Conservation (phyloP, 2,888 invertebrate genomes). For the Herminia tarsipennalis region DNA sequence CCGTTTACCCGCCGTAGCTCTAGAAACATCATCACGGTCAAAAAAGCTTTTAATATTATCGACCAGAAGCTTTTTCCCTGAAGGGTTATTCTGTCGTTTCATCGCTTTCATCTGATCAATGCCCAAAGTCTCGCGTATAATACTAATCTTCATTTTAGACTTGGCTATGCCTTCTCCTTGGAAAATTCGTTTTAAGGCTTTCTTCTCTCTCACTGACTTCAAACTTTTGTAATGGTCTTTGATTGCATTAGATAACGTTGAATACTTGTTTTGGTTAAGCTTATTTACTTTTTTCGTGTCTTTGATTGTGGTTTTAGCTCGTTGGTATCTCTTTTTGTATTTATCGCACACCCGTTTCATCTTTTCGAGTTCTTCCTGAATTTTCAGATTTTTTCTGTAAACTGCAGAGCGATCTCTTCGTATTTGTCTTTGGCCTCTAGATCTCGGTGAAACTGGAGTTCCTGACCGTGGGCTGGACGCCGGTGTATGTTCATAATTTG, state of each 20-base stretch:
- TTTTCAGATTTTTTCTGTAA: neutral
- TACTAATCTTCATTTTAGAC: slow-evolving; percentile 9
- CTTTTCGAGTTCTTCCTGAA: neutral
- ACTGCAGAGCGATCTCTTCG: neutral
- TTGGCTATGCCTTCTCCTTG: slow-evolving; percentile 10
- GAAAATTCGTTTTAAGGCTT: slow-evolving; percentile 10
- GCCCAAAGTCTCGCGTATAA: slow-evolving; percentile 10
- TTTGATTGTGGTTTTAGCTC: neutral
- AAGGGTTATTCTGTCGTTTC: neutral
- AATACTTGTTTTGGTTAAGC: neutral
- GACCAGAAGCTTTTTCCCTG: neutral
- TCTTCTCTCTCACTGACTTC: neutral
- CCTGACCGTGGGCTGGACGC: neutral
- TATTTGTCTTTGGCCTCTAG: neutral
- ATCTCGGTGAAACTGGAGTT: neutral
- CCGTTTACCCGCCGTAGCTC: slow-evolving; percentile 1
- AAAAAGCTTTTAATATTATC: neutral
- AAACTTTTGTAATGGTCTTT: slow-evolving; percentile 5
- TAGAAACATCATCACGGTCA: neutral
- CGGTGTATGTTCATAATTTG: slow-evolving; percentile 7
- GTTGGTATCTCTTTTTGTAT: neutral
- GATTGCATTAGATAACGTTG: neutral
- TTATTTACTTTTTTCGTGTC: neutral
- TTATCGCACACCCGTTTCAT: neutral
- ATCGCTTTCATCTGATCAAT: slow-evolving; percentile 2